Conservation (phyloP, 2,888 invertebrate species). For the Leptinotarsa peninsularis region DNA sequence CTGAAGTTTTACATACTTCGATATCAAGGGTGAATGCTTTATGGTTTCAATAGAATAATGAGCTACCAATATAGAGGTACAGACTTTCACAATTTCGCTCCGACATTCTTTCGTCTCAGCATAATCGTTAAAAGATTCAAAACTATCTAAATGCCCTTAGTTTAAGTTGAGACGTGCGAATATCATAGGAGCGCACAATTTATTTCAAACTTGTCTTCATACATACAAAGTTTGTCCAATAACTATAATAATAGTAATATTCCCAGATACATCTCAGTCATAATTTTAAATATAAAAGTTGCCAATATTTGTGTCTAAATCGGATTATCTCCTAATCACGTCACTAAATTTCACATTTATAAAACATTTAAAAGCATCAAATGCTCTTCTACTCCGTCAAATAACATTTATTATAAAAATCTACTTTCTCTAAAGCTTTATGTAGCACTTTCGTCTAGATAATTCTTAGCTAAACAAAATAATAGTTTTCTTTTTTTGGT, state of each 20-base stretch:
- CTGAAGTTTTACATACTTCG: conserved; percentile 14
- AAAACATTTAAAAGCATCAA: conserved; percentile 13
- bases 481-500: too few species aligned
- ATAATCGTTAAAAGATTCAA: not conserved
- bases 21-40: conserved; percentile 20
- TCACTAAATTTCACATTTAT: conserved; percentile 7
- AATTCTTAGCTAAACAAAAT: not conserved
- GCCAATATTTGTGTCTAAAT: not conserved
- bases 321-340: not conserved
- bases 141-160: not conserved
- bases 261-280: not conserved
- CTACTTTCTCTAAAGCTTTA: conserved; percentile 3
- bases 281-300: conserved; percentile 10
- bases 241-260: not conserved
- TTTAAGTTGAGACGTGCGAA: not conserved
- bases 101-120: not conserved
- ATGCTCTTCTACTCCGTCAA: conserved; percentile 7
- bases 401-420: conserved; percentile 18
- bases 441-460: not conserved
- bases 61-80: conserved; percentile 4
- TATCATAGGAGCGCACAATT: not conserved
- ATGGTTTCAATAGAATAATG: not conserved
- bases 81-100: not conserved
- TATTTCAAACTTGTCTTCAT: not conserved
- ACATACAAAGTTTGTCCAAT: not conserved